Conservation (phyloP, 2,113 vertebrate genomes). For the Saguinus imperator region DNA sequence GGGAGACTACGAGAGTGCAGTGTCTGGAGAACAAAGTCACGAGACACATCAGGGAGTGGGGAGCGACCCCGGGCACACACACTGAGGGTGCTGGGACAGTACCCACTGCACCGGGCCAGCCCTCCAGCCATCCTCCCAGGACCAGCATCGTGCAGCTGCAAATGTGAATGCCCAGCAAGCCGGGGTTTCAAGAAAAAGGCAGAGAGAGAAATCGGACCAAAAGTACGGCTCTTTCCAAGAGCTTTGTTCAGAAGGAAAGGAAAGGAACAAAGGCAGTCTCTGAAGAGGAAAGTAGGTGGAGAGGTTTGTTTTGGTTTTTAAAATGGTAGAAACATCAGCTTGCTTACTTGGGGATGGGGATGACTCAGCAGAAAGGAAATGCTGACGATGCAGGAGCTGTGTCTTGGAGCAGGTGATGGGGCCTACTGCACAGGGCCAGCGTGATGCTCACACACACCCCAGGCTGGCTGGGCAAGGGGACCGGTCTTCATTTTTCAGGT, state of each 20-base stretch:
- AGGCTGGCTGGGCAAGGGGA: neutral
- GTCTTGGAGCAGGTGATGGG: neutral
- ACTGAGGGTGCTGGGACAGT: too few species aligned
- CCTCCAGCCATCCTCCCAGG: neutral
- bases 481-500: neutral
- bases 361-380: slow-evolving; percentile 33
- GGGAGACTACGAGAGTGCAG: accelerated
- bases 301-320: neutral
- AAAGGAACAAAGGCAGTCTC: neutral
- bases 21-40: too few species aligned
- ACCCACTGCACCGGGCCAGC: accelerated
- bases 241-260: neutral
- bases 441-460: neutral
- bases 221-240: neutral
- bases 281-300: neutral
- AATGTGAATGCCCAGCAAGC: neutral
- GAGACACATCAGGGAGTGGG: neutral
- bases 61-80: accelerated
- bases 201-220: neutral
- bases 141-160: accelerated
- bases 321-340: neutral
- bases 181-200: neutral
- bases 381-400: neutral
- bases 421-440: accelerated
- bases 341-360: neutral